A percentile compares a stretch with the other conserved stretches of the same genome.
Evolutionary conservation across 2,113 vertebrate species (phyloP).

Genomic region (Chaetodon trifascialis): DNA sequence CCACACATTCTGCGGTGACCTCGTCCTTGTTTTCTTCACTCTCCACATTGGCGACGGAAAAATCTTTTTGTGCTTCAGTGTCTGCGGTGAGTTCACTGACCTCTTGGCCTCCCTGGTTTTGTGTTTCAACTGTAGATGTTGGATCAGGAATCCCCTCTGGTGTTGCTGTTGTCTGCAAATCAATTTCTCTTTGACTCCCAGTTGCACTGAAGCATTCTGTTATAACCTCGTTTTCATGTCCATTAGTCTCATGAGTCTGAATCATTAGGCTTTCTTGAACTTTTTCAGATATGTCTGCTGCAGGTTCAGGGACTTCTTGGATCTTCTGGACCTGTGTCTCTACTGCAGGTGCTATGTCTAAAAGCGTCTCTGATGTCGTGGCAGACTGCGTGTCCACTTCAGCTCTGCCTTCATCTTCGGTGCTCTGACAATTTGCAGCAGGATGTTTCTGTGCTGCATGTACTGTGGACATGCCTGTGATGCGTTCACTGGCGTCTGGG

Average conservation of each 20-base stretch:
- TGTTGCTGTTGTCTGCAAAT: conserved; percentile 19
- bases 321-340: not conserved
- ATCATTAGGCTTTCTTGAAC: conserved; percentile 15
- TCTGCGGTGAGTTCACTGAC: conserved; percentile 9
- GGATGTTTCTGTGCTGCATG: not conserved
- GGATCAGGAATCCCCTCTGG: conserved; percentile 32
- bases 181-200: conserved; percentile 22
- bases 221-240: conserved; percentile 12
- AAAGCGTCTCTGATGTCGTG: conserved; percentile 14
- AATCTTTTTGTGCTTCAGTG: conserved; percentile 4
- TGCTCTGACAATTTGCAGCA: not conserved
- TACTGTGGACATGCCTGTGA: not conserved
- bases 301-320: not conserved
- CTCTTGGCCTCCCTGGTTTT: conserved; percentile 30
- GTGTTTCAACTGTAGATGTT: conserved; percentile 13
- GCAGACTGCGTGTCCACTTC: not conserved
- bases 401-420: not conserved
- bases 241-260: conserved; percentile 1
- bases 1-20: not conserved
- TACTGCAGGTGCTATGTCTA: not conserved
- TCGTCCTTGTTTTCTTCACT: conserved; percentile 6
- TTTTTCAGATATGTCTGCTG: not conserved
- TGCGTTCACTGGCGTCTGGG: conserved; percentile 3
- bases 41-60: not conserved
- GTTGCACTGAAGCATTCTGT: not conserved